Evolutionary conservation across 2,797 vertebrate genomes (phyloP), one percentile per base, ranked within the genome.

Genomic region (Ctenochaetus hawaiiensis): DNA sequence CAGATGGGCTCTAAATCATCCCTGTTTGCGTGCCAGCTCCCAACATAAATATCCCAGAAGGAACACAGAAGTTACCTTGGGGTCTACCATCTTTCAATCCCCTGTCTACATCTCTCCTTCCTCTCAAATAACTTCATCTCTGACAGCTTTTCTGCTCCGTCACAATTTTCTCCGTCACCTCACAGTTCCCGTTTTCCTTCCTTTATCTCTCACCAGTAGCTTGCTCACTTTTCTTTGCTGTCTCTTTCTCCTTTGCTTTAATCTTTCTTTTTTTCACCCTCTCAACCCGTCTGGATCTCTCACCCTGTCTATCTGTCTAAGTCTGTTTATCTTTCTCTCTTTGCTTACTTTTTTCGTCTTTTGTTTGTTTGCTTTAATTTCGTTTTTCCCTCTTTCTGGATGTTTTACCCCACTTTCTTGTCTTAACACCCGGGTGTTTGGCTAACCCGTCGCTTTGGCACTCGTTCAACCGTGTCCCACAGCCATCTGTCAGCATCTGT

Each of bases 401-500:
- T 59, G 1, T 77, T 78, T 81, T 79, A 70, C 22, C 67, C 67
- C 63, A 66, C 63, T 67, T 78, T 72, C 53, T 66, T 11, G 3
- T 76, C 72, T 39, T 72, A 65, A 57, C 73, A 62, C 43, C 30
- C 6, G 22, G 71, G 77, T 75, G 74, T 81, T 77, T 87, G 76
- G 81, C 72, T 81, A 87, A 89, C 90, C 89, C 76, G 81, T 86
- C 75, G 60, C 79, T 77, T 75, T 83, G 83, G 81, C 81, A 60
- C 67, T 56, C 62, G 44, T 67, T 89, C 84, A 87, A 49, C 71
- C 72, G 14, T 77, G 82, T 82, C 90, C 79, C 74, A 6, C 66
- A 26, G 70, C 88, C 91, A 90, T 92, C 91, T 92, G 91, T 90
- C 90, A 85, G 86, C 91, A 90, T 91, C 91, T 92, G 91, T 88